Percentiles rank a stretch among this genome's conserved stretches.
These are phyloP conservation scores for Drosophila mercatorum DNA, from an alignment of 2,888 invertebrate genomes.

Conservation along the genomic window DNA sequence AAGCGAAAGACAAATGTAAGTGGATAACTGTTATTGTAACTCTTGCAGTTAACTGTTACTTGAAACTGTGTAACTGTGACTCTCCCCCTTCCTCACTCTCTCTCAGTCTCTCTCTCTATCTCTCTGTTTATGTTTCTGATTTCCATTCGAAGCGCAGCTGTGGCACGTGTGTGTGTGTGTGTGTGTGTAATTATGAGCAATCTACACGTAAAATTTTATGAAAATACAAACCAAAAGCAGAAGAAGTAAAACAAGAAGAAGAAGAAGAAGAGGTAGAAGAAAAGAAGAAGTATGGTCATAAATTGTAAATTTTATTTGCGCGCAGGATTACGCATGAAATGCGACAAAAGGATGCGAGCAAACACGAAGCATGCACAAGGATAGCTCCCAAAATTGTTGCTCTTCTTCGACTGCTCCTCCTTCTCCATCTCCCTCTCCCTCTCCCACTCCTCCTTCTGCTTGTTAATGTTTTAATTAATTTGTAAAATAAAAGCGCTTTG, in stretches of 20 bases:
- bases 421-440: no score
- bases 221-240: constrained; percentile 50
- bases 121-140: constrained; percentile 33
- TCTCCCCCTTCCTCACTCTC: constrained; percentile 20
- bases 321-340: constrained; percentile 43
- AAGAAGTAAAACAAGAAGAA: constrained; percentile 8
- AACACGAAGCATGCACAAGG: background rate
- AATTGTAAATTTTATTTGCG: constrained; percentile 71
- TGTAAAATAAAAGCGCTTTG: constrained; percentile 56
- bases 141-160: constrained; percentile 34
- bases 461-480: constrained; percentile 75
- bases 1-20: constrained; percentile 53
- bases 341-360: constrained; percentile 32
- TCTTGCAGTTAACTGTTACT: constrained; percentile 13
- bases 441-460: background rate
- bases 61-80: constrained; percentile 2
- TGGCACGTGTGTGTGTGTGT: constrained; percentile 19
- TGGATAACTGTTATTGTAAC: constrained; percentile 40
- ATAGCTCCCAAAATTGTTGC: constrained; percentile 24
- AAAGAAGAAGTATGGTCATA: constrained; percentile 45
- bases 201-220: constrained; percentile 59
- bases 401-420: background rate
- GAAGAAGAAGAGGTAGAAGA: constrained; percentile 18
- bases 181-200: constrained; percentile 67
- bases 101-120: constrained; percentile 14